Percentiles rank a stretch among this genome's conserved stretches.
Conservation (phyloP, 1,140 invertebrate species). For the Drosophila ironensis region DNA sequence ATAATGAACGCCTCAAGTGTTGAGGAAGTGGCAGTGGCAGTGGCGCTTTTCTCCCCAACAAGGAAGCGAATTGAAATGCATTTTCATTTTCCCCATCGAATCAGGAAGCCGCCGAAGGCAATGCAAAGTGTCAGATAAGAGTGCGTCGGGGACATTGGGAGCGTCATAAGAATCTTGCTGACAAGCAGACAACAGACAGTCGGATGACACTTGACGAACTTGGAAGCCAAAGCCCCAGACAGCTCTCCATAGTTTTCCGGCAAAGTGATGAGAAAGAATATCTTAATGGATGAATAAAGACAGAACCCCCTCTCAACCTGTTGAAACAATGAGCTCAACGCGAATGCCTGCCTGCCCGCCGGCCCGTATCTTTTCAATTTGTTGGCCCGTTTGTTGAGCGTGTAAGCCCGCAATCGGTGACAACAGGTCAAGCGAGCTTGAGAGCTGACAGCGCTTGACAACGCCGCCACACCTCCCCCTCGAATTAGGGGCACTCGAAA, state of each 20-base stretch:
- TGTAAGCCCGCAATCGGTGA: too few relatives aligned
- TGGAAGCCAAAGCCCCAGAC: neutral
- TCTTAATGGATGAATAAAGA: too few relatives aligned
- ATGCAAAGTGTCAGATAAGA: slow-evolving; percentile 21
- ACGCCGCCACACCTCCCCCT: neutral
- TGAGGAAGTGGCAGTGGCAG: too few relatives aligned
- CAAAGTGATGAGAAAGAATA: too few relatives aligned
- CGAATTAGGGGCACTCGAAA: neutral
- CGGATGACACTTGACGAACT: slow-evolving; percentile 11
- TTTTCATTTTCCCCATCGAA: too few relatives aligned
- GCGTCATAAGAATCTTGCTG: slow-evolving; percentile 9
- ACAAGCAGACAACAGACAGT: slow-evolving; percentile 1
- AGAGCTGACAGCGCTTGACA: slow-evolving; percentile 2
- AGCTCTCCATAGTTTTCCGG: too few relatives aligned
- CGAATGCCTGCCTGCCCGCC: too few relatives aligned
- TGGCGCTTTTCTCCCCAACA: slow-evolving; percentile 3
- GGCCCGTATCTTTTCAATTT: too few relatives aligned
- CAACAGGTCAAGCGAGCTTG: slow-evolving; percentile 12
- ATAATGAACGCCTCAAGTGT: too few relatives aligned
- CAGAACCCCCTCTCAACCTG: neutral
- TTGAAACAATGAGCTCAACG: too few relatives aligned
- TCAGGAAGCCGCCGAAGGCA: slow-evolving; percentile 4
- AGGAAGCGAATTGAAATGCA: slow-evolving; percentile 26
- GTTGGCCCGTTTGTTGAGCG: too few relatives aligned
- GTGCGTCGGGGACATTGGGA: neutral